A percentile compares a stretch with the other conserved stretches of the same genome.
phyloP scores from a whole-genome alignment of 2,888 invertebrate genomes.

The Drosophila colorata region DNA sequence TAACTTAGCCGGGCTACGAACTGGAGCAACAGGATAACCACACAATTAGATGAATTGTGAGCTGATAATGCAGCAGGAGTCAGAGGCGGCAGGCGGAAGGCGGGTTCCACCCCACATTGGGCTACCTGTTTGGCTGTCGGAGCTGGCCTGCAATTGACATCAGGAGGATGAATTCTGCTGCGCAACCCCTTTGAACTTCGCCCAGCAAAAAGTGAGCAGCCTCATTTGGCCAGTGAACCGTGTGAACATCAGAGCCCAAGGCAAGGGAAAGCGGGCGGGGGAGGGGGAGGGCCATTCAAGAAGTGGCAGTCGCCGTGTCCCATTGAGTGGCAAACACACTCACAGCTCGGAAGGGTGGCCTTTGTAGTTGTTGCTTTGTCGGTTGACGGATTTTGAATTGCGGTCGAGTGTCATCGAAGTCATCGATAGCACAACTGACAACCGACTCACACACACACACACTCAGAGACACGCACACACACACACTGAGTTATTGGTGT shows the following conservation, averaged over 20 bases:
- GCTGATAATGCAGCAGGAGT: constrained; percentile 1
- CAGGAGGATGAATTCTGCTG: constrained; percentile 8
- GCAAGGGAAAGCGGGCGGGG: not conserved
- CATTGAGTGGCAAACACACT: constrained; percentile 52
- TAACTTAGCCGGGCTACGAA: constrained; percentile 46
- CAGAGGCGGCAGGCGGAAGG: not conserved
- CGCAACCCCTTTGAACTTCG: constrained; percentile 36
- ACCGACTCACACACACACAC: constrained; percentile 11
- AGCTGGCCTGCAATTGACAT: constrained; percentile 32
- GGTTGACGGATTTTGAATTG: constrained; percentile 63
- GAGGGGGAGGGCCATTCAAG: constrained; percentile 2
- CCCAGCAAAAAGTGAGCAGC: constrained; percentile 45
- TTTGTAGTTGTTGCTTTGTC: constrained; percentile 32
- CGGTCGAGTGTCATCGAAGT: constrained; percentile 71
- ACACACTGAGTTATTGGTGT: constrained; percentile 25
- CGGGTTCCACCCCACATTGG: constrained; percentile 6
- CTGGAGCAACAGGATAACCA: constrained; percentile 44
- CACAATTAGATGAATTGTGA: constrained; percentile 45
- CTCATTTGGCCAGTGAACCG: constrained; percentile 52
- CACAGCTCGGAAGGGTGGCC: constrained; percentile 23
- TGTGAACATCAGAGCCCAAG: constrained; percentile 30
- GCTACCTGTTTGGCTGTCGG: constrained; percentile 6
- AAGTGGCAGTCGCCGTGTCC: constrained; percentile 31
- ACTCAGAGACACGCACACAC: constrained; percentile 7
- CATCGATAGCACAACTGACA: constrained; percentile 33